A percentile compares a stretch with the other conserved stretches of the same genome.
Conservation (phyloP, 2,797 vertebrate genomes). For the Enteromius anoplus region DNA sequence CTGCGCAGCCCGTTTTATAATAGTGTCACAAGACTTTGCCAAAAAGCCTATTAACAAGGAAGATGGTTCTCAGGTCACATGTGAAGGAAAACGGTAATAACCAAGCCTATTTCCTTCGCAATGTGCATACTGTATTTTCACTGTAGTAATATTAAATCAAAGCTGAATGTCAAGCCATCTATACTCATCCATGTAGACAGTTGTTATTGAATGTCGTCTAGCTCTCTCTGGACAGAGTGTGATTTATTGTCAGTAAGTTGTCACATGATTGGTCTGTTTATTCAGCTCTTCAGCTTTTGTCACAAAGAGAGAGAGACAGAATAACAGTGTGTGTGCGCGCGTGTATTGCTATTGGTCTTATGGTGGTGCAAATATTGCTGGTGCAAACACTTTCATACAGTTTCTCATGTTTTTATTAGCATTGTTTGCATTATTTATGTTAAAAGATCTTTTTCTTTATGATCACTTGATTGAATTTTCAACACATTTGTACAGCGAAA, state of each 20-base stretch:
- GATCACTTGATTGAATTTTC: background rate
- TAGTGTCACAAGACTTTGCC: background rate
- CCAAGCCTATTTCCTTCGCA: background rate
- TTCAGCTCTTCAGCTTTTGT: constrained; percentile 49
- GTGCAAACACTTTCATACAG: background rate
- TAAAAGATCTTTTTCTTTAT: background rate
- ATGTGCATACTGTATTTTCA: background rate
- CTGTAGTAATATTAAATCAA: background rate
- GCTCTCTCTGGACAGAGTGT: constrained; percentile 49
- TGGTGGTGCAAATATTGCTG: background rate
- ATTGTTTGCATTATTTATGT: background rate
- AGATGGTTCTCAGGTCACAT: background rate
- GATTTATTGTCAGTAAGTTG: constrained; percentile 54
- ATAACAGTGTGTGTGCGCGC: background rate
- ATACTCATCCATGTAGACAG: constrained; percentile 8
- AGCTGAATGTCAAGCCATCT: background rate
- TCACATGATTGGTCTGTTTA: constrained; percentile 61
- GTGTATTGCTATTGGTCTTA: constrained; percentile 22
- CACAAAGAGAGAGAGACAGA: constrained; percentile 11
- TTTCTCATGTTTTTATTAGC: background rate
- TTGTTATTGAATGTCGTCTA: constrained; percentile 36
- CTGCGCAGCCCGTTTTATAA: background rate
- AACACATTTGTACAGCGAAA: background rate
- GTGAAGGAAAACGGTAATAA: background rate
- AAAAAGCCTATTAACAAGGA: background rate